A percentile compares a stretch with the other conserved stretches of the same genome.
Evolutionary conservation across 2,113 vertebrate species (phyloP).

Genomic region (Empidonax alnorum): DNA sequence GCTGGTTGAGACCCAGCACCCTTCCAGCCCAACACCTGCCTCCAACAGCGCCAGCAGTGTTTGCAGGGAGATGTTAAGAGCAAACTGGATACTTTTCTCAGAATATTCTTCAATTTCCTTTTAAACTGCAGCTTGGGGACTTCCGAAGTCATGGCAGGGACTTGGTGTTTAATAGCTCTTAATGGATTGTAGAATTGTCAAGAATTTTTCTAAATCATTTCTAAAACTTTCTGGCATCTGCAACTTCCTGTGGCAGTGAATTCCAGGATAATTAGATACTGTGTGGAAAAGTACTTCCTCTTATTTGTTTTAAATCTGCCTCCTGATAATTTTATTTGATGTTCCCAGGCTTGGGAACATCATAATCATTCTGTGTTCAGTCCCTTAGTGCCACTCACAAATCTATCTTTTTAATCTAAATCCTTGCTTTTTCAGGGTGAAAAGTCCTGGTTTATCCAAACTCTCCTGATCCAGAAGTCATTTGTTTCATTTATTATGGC

Average conservation of each 20-base stretch:
- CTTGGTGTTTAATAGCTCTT: neutral
- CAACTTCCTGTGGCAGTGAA: neutral
- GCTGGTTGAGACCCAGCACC: neutral
- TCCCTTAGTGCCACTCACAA: neutral
- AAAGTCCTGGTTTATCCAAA: neutral
- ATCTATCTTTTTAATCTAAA: neutral
- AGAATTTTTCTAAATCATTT: neutral
- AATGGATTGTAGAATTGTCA: neutral
- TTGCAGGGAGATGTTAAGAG: neutral
- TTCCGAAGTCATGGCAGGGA: neutral
- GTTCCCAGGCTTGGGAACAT: neutral
- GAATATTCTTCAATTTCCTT: neutral
- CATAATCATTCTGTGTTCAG: neutral
- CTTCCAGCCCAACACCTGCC: neutral
- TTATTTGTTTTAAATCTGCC: slow-evolving; percentile 17
- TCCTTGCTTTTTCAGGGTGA: neutral
- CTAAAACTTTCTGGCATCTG: neutral
- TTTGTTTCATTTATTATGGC: neutral
- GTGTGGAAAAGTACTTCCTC: neutral
- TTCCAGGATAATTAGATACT: neutral
- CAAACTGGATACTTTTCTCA: neutral
- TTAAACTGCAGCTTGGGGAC: neutral
- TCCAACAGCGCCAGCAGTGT: neutral
- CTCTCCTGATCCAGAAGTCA: neutral
- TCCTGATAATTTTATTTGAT: slow-evolving; percentile 7